A percentile compares a stretch with the other conserved stretches of the same genome.
Evolutionary conservation across 1,140 invertebrate genomes (phyloP).

Genomic region (Tetraneura akinire): DNA sequence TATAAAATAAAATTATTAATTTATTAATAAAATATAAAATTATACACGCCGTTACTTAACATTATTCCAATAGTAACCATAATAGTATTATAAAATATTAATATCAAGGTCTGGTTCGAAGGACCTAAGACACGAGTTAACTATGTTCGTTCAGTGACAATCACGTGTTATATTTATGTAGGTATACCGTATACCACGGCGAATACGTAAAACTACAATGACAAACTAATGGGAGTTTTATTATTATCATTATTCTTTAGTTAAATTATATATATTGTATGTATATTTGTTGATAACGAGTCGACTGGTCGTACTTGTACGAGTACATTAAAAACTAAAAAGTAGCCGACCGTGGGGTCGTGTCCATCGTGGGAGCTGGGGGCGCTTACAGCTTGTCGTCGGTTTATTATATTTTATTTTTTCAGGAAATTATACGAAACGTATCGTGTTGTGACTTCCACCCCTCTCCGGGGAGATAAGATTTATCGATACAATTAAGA

Average conservation of each 20-base stretch:
- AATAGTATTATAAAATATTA: no score
- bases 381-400: background rate
- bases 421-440: background rate
- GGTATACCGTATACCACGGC: background rate
- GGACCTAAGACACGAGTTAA: background rate
- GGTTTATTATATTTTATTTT: background rate
- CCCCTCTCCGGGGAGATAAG: background rate
- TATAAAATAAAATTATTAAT: no score
- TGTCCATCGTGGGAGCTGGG: background rate
- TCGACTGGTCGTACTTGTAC: background rate
- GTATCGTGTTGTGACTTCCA: background rate
- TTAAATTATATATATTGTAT: background rate
- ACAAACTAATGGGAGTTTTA: background rate
- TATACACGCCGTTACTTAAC: no score
- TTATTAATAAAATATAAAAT: no score
- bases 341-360: slow-evolving; percentile 2
- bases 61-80: no score
- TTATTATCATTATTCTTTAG: background rate
- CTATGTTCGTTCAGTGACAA: background rate
- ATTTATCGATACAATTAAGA: background rate
- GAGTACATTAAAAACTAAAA: background rate
- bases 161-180: background rate
- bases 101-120: slow-evolving; percentile 2
- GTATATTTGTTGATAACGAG: background rate
- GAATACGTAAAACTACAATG: background rate